These are phyloP conservation scores for Dryobotodes eremita DNA, from an alignment of 2,888 invertebrate species.

Conservation along the genomic window DNA sequence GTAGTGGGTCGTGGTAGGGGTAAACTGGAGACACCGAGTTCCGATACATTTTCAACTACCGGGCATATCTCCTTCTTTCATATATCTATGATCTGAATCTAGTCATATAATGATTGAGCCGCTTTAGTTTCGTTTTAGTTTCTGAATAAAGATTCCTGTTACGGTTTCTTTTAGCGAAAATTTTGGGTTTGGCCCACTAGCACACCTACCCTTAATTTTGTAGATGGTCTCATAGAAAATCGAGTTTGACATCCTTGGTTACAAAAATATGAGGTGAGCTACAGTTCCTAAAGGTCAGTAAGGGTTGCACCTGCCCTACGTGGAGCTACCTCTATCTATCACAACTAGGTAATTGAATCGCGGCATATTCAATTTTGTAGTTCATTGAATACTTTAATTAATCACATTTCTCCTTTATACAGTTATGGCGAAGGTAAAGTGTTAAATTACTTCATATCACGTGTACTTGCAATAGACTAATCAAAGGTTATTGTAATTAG, in stretches of 20 bases:
- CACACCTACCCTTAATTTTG: neutral
- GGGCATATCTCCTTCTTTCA: too few species aligned
- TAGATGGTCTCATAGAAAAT: neutral
- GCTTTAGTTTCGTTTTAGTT: neutral
- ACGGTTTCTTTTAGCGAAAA: neutral
- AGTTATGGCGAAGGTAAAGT: neutral
- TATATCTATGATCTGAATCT: neutral
- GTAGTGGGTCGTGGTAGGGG: too few species aligned
- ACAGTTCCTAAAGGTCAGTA: neutral
- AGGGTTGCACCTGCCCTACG: neutral
- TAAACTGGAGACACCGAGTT: too few species aligned
- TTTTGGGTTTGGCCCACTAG: neutral
- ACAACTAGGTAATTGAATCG: constrained; percentile 17
- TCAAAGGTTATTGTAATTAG: neutral
- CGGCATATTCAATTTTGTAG: constrained; percentile 1
- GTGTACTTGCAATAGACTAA: neutral
- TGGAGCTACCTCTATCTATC: neutral
- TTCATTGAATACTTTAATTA: neutral
- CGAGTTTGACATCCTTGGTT: neutral
- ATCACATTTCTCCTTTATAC: constrained; percentile 8
- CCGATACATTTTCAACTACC: too few species aligned
- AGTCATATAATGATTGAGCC: neutral
- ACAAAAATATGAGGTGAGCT: neutral
- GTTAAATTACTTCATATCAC: neutral
- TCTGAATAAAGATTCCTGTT: neutral